phyloP scores from a whole-genome alignment of 2,888 invertebrate genomes.

The Eupithecia subumbrata region DNA sequence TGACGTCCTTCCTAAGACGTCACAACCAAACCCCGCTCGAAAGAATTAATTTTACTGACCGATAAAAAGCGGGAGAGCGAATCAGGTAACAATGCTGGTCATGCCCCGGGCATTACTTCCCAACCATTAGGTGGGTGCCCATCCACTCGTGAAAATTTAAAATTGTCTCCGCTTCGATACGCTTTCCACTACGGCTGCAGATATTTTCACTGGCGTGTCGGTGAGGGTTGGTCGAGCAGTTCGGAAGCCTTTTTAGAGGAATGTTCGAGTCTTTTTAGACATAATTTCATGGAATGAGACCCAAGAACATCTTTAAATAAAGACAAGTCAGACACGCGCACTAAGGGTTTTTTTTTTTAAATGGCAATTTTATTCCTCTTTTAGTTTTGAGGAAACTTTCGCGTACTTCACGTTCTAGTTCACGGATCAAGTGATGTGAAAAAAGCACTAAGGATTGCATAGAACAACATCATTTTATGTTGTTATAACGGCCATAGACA shows the following conservation, averaged over 20 bases:
- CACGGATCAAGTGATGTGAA: too few relatives aligned
- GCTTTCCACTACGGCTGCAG: constrained; percentile 16
- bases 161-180: constrained; percentile 30
- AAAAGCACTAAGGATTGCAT: too few relatives aligned
- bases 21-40: not conserved
- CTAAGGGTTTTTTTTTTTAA: too few relatives aligned
- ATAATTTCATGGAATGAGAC: not conserved
- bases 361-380: too few relatives aligned
- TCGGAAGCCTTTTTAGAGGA: not conserved
- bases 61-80: not conserved
- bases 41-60: not conserved
- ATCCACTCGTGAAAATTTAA: constrained; percentile 33
- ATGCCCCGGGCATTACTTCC: constrained; percentile 28
- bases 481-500: too few relatives aligned
- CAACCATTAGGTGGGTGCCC: constrained; percentile 27
- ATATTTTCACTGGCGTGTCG: not conserved
- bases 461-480: too few relatives aligned
- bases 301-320: too few relatives aligned
- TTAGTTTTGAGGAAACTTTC: too few relatives aligned
- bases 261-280: too few relatives aligned
- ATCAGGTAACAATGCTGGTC: constrained; percentile 20
- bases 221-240: not conserved
- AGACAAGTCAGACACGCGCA: too few relatives aligned
- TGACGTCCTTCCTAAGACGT: not conserved
- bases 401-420: too few relatives aligned